Percentiles rank a stretch among this genome's conserved stretches.
phyloP scores from a whole-genome alignment of 1,140 invertebrate genomes.

The Cylas formicarius region DNA sequence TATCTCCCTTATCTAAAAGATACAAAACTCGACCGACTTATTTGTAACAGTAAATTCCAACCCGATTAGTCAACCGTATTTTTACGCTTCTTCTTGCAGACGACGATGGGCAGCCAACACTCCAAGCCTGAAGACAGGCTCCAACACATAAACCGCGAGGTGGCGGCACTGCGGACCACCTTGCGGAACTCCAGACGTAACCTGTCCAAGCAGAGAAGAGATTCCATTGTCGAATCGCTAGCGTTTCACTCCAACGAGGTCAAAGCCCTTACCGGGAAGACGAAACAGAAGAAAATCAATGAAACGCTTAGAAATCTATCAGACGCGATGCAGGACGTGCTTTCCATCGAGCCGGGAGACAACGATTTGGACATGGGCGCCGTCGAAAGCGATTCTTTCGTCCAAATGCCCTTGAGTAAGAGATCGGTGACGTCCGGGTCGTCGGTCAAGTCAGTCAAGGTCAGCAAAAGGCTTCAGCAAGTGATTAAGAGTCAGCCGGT shows the following conservation, averaged over 20 bases:
- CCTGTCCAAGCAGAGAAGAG: slow-evolving; percentile 14
- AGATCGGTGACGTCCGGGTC: slow-evolving; percentile 5
- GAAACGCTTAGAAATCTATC: slow-evolving; percentile 19
- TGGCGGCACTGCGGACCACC: slow-evolving; percentile 13
- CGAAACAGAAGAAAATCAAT: slow-evolving; percentile 15
- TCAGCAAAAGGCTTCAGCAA: slow-evolving; percentile 1
- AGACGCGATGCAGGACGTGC: slow-evolving; percentile 17
- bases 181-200: slow-evolving; percentile 5
- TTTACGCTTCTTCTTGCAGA: no score
- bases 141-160: slow-evolving; percentile 15
- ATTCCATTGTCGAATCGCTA: slow-evolving; percentile 9
- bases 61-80: no score
- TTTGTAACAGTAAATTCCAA: no score
- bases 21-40: no score
- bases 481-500: slow-evolving; percentile 1
- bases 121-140: slow-evolving; percentile 18
- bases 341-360: slow-evolving; percentile 9
- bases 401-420: slow-evolving; percentile 12
- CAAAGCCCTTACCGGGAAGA: slow-evolving; percentile 14
- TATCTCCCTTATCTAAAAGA: no score
- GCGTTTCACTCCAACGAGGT: slow-evolving; percentile 12
- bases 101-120: slow-evolving; percentile 20
- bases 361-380: slow-evolving; percentile 17
- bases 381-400: slow-evolving; percentile 20
- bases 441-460: slow-evolving; percentile 1